Percentiles rank a stretch among this genome's conserved stretches.
These are phyloP conservation scores for Desmodus rotundus DNA, from an alignment of 2,113 vertebrate species.

Conservation along the genomic window DNA sequence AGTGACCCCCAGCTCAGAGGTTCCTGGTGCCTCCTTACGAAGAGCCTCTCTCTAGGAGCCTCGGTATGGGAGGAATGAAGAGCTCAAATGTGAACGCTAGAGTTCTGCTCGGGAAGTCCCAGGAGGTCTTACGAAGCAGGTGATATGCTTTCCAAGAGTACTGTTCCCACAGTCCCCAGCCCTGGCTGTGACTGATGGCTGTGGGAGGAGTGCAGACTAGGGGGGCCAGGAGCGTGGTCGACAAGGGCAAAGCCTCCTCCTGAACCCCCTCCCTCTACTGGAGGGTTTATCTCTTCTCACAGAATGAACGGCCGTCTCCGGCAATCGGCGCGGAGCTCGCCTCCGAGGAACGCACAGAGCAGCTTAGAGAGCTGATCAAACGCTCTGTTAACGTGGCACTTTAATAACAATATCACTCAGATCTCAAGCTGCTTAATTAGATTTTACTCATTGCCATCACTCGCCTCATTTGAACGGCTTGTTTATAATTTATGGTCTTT, in stretches of 20 bases:
- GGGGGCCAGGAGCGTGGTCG: not conserved
- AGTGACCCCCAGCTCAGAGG: not conserved
- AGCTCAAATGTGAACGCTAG: not conserved
- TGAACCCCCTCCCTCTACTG: slow-evolving; percentile 22
- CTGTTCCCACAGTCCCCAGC: not conserved
- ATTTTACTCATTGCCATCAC: slow-evolving; percentile 78
- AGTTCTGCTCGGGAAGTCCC: not conserved
- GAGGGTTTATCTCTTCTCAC: slow-evolving; percentile 19
- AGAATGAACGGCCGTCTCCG: slow-evolving; percentile 57
- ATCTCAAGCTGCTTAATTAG: slow-evolving; percentile 79
- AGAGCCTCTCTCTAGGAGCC: not conserved
- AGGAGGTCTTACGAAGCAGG: not conserved
- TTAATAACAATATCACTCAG: slow-evolving; percentile 78
- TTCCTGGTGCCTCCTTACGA: not conserved
- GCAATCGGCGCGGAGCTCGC: slow-evolving; percentile 52
- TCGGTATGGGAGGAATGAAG: accelerated
- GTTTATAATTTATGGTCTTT: slow-evolving; percentile 75
- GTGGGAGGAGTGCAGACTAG: accelerated
- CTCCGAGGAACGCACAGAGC: slow-evolving; percentile 36
- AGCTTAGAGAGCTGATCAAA: slow-evolving; percentile 72
- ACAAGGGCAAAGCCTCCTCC: slow-evolving; percentile 5
- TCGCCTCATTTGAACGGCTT: slow-evolving; percentile 76
- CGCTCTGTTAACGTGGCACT: slow-evolving; percentile 67
- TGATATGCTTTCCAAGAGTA: not conserved
- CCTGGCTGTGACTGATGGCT: accelerated